phyloP scores from a whole-genome alignment of 2,113 vertebrate genomes.

The Willisornis vidua region DNA sequence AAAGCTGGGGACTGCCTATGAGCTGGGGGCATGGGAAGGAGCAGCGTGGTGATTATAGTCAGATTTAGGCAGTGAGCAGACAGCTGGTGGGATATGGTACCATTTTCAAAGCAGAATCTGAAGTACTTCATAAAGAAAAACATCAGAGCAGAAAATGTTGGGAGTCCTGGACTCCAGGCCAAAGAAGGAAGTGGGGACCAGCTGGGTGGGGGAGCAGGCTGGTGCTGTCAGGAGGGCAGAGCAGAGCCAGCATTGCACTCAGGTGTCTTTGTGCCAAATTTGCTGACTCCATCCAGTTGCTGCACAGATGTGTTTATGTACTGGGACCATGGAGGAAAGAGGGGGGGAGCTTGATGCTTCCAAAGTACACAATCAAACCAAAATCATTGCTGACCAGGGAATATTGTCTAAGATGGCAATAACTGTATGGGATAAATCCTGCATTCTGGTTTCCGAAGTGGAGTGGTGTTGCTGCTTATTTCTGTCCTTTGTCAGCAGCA shows the following conservation, averaged over 20 bases:
- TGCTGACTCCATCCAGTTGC: neutral
- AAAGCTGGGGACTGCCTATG: neutral
- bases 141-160: fast-evolving
- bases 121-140: neutral
- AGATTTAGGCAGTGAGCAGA: neutral
- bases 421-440: neutral
- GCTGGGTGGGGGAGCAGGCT: fast-evolving
- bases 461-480: fast-evolving
- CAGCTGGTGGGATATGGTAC: neutral
- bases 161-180: fast-evolving
- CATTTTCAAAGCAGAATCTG: neutral
- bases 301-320: neutral
- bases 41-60: neutral
- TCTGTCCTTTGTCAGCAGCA: fast-evolving
- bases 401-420: neutral
- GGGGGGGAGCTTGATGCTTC: neutral
- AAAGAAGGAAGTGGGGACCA: neutral
- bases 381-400: neutral
- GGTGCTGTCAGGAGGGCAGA: neutral
- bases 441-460: neutral
- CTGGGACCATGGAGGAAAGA: neutral
- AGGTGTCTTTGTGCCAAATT: fast-evolving
- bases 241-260: neutral
- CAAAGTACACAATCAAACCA: neutral
- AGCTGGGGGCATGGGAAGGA: neutral